Base-by-base conservation (phyloP, 1,140 invertebrate genomes). In the Asobara japonica region DNA sequence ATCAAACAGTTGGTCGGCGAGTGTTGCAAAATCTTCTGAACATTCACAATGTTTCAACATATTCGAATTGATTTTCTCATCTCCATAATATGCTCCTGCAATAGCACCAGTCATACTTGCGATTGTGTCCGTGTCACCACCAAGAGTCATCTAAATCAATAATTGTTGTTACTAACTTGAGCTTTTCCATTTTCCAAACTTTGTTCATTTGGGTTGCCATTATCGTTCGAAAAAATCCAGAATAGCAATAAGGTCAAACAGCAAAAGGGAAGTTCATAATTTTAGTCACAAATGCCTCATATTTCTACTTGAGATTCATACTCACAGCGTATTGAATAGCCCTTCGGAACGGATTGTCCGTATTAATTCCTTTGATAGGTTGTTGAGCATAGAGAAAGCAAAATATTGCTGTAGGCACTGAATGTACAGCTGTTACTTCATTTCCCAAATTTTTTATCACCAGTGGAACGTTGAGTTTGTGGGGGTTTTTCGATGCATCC, bases 81-180 rank as follows among this genome's bases (percentile, higher is more conserved):
- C 84, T 6, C 94, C 94, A 78, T 93, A 90, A 83, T 90, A 92
- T 22, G 94, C 93, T 48, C 94, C 94, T 67, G 91, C 90, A 69
- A 95, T 92, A 20, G 92, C 91, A 13, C 93, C 93, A 25, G 93
- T 90, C 94, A 95, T 95, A 64, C 90, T 90, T 6, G 91, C 93
- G 79, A 95, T 94, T 1, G 94, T 95, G 74, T 95, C 94, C 3
- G 94, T 93, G 84, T 95, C 94, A 30, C 94, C 94, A 41, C 94
- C 94, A 16, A 95, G 84, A 20, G 89, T 90, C 69, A 95, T 93
- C 69, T 93, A 89, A 83, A 90, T 91, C 70, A 22, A 18, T 73
- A 1, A 64, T 8, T 31, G 48, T 45, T 38, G n/a, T 72, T 41
- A 25, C 10, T 60, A 33, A 13, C 65, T n/a, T n/a, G n/a, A n/a